Evolutionary conservation across 2,113 vertebrate genomes (phyloP).

Genomic region (Otolemur garnettii): DNA sequence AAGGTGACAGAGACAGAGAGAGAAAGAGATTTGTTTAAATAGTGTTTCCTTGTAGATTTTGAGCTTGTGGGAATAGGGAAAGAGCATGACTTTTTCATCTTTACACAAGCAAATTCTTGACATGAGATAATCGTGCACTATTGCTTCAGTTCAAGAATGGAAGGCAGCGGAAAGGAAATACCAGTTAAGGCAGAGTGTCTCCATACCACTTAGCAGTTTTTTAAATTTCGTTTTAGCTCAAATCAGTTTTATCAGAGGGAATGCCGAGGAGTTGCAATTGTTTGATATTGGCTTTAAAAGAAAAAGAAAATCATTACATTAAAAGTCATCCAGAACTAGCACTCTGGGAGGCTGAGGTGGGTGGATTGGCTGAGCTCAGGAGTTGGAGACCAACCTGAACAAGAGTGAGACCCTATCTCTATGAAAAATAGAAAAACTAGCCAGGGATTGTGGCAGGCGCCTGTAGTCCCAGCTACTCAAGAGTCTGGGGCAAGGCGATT

Average conservation of each 20-base stretch:
- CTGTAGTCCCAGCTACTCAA: too few relatives aligned
- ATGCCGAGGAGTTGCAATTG: not conserved
- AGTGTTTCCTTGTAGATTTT: constrained; percentile 13
- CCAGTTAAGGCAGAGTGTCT: not conserved
- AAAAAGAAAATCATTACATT: not conserved
- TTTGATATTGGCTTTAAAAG: constrained; percentile 52
- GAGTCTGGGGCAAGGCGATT: too few relatives aligned
- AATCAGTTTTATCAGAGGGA: constrained; percentile 44
- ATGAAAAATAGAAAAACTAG: too few relatives aligned
- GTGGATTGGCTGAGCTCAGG: too few relatives aligned
- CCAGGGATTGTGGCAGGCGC: too few relatives aligned
- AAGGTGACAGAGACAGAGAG: not conserved
- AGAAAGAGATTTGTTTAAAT: not conserved
- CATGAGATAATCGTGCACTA: not conserved
- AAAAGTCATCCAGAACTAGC: not conserved
- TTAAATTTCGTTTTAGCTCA: constrained; percentile 8
- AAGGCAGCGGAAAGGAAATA: not conserved
- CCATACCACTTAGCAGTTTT: not conserved
- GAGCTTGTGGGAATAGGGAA: not conserved
- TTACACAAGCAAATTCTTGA: not conserved
- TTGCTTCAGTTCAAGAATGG: not conserved
- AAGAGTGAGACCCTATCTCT: too few relatives aligned
- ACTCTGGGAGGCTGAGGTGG: too few relatives aligned
- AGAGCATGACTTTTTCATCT: not conserved
- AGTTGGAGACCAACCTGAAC: too few relatives aligned